phyloP scores from a whole-genome alignment of 2,113 vertebrate species.

The Aspiorhynchus laticeps region DNA sequence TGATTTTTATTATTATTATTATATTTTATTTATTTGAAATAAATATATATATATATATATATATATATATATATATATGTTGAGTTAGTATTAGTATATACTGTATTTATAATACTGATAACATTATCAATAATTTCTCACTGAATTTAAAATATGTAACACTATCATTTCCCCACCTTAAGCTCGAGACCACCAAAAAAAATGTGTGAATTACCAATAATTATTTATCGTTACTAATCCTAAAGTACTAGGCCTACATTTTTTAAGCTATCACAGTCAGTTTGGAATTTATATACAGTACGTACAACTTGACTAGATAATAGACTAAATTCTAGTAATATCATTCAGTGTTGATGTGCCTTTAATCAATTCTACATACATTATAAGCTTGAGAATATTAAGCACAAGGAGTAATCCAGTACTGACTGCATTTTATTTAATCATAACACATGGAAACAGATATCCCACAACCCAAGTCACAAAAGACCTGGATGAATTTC shows the following conservation, averaged over 20 bases:
- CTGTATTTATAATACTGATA: no score
- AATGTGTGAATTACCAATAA: no score
- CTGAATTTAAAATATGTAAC: no score
- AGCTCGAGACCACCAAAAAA: no score
- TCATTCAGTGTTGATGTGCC: not conserved
- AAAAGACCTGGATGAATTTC: slow-evolving; percentile 28
- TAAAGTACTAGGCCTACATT: not conserved
- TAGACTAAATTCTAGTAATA: not conserved
- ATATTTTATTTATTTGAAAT: no score
- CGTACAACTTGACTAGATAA: not conserved
- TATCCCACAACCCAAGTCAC: not conserved
- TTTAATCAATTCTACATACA: not conserved
- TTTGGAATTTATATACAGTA: not conserved
- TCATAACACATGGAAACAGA: not conserved
- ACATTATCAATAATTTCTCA: no score
- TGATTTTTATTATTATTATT: no score
- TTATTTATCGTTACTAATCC: not conserved
- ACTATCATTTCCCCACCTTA: no score
- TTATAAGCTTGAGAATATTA: not conserved
- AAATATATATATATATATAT: no score
- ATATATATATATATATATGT: no score
- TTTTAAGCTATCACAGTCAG: not conserved
- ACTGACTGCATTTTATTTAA: not conserved
- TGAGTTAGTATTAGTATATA: no score
- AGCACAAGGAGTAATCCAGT: not conserved